Evolutionary conservation across 1,140 invertebrate species (phyloP).

Genomic region (Hyposmocoma kahamanoa): DNA sequence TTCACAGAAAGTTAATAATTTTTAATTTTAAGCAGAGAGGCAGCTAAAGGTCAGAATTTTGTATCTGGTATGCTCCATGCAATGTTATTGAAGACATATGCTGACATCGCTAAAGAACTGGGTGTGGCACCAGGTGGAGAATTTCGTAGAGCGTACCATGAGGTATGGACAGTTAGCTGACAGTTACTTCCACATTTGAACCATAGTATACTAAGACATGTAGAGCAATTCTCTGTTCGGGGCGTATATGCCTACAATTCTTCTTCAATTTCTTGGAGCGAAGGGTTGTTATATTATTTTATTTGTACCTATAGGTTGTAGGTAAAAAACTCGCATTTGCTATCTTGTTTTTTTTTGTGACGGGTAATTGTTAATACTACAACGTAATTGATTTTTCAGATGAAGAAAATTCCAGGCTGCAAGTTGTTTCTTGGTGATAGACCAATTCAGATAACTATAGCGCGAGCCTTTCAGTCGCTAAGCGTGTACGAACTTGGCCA

Average conservation of each 20-base stretch:
- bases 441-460: conserved; percentile 92
- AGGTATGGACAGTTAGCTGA: no score
- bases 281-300: no score
- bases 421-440: conserved; percentile 91
- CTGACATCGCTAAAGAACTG: conserved; percentile 93
- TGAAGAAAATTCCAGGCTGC: conserved; percentile 84
- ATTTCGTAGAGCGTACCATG: conserved; percentile 92
- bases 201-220: no score
- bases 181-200: no score
- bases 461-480: conserved; percentile 86
- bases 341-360: no score
- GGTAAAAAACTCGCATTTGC: no score
- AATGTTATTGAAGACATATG: conserved; percentile 92
- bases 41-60: conserved; percentile 79
- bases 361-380: no score
- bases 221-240: no score
- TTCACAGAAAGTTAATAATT: no score
- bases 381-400: conserved; percentile 50
- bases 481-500: conserved; percentile 90
- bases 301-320: no score
- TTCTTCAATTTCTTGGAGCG: no score
- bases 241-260: no score
- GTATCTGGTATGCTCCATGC: conserved; percentile 93
- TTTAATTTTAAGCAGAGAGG: conserved; percentile 44
- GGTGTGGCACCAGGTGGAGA: conserved; percentile 97